Evolutionary conservation across 2,888 invertebrate species (phyloP), one percentile per base, ranked within the genome.

Genomic region (Pristionchus fissidentatus): DNA sequence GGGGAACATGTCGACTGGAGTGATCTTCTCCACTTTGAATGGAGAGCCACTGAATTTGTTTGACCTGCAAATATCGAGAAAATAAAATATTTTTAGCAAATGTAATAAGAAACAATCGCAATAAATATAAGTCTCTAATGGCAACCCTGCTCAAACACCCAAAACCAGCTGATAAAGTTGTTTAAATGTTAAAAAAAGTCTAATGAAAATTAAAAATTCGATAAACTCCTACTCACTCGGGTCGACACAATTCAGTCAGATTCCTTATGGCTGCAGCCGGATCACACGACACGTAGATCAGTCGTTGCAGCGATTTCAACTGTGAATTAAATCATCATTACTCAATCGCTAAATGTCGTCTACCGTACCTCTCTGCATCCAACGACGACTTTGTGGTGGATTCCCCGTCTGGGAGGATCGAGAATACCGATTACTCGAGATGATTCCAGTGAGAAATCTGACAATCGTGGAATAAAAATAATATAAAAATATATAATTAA

Each of bases 1-100:
- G 0, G 99, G 99, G 93, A 99, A 99, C 95, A 99, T 95, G 92
- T 99, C 99, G 0, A 99, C 96, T 0, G 97, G 96, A 10, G 96
- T 94, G 0, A 97, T 85, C 66, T 84, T 83, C 29, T 85, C 94
- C 0, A 97, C 96, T 70, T 95, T 94, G 93, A 98, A 97, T 0
- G 97, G 96, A 41, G 95, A 95, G 0, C 96, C 97, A 26, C 94
- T 94, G 90, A 96, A 95, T 4, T 95, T 95, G 93, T 97, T 97
- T 0, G 97, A 96, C 41, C 88, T 89, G 85, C 13, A 88, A 82
- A 5, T 49, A 13, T 13, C 49, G 13, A 62, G 26, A 62, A 62
- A 8, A 62, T 10, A n/a, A n/a, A n/a, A 52, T n/a, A n/a, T n/a
- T n/a, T n/a, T n/a, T n/a, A n/a, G n/a, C n/a, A n/a, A n/a, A n/a